phyloP scores from a whole-genome alignment of 2,113 vertebrate species.

The Antechinus stuartii region DNA sequence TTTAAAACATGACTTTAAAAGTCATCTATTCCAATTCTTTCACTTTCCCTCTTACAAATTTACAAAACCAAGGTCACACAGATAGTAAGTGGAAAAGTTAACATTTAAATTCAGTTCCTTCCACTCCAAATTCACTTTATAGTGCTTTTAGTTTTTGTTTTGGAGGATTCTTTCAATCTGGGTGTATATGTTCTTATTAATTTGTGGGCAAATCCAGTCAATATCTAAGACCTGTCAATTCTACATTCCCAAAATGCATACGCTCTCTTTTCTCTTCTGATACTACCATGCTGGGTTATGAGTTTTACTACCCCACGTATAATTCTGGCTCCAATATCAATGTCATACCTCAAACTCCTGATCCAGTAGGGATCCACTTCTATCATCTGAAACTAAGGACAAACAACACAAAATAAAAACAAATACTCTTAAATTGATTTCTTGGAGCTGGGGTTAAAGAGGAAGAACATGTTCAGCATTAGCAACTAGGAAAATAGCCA shows the following conservation, averaged over 20 bases:
- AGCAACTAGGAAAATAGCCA: not conserved
- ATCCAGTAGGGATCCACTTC: not conserved
- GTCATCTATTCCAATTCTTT: not conserved
- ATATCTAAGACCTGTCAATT: not conserved
- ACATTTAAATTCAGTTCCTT: not conserved
- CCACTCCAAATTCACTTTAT: not conserved
- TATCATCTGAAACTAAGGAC: not conserved
- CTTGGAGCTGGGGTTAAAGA: not conserved
- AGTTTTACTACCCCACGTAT: not conserved
- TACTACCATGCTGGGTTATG: not conserved
- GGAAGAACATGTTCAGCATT: not conserved
- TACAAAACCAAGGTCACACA: not conserved
- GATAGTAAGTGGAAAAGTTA: not conserved
- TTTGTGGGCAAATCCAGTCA: not conserved
- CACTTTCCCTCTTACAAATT: not conserved
- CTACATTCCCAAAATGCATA: not conserved
- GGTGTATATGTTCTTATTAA: not conserved
- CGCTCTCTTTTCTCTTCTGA: not conserved
- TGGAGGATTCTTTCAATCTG: not conserved
- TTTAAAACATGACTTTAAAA: no score
- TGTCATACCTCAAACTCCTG: not conserved
- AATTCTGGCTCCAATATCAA: not conserved
- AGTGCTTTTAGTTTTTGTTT: not conserved
- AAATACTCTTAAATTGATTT: not conserved
- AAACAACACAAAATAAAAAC: not conserved